Conservation (phyloP, 2,113 vertebrate species). For the Hyperopisus bebe region DNA sequence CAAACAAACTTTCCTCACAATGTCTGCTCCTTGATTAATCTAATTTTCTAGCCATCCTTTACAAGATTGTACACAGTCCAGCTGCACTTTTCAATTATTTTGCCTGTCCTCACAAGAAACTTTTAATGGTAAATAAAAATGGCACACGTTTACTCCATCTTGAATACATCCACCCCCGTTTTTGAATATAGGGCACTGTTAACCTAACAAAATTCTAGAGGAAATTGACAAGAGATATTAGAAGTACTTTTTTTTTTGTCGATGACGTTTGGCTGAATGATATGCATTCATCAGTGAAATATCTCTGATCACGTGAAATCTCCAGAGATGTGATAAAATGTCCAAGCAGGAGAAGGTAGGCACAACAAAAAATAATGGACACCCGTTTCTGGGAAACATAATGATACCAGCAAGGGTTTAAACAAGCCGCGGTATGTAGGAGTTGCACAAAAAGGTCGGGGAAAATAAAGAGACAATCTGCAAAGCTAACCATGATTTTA, state of each 20-base stretch:
- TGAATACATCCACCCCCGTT: conserved; percentile 54
- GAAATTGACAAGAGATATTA: conserved; percentile 48
- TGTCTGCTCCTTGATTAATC: conserved; percentile 98
- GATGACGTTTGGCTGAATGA: conserved; percentile 61
- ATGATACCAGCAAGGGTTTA: conserved; percentile 50
- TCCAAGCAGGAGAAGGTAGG: conserved; percentile 37
- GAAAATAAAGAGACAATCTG: conserved; percentile 82
- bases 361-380: conserved; percentile 43
- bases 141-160: conserved; percentile 29
- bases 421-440: conserved; percentile 68
- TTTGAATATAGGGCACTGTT: conserved; percentile 60
- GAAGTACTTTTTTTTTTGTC: conserved; percentile 33
- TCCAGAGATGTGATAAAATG: conserved; percentile 48
- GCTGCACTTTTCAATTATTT: conserved; percentile 98
- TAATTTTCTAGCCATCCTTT: conserved; percentile 99
- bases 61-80: conserved; percentile 95
- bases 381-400: conserved; percentile 64
- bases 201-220: conserved; percentile 61
- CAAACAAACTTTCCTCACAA: conserved; percentile 99
- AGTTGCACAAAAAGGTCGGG: conserved; percentile 74
- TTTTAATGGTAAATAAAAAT: conserved; percentile 66
- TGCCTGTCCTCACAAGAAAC: conserved; percentile 88
- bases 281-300: conserved; percentile 56
- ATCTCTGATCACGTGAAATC: conserved; percentile 61
- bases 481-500: conserved; percentile 80